Base-by-base conservation (phyloP, 2,113 vertebrate species). In the Bufo bufo region DNA sequence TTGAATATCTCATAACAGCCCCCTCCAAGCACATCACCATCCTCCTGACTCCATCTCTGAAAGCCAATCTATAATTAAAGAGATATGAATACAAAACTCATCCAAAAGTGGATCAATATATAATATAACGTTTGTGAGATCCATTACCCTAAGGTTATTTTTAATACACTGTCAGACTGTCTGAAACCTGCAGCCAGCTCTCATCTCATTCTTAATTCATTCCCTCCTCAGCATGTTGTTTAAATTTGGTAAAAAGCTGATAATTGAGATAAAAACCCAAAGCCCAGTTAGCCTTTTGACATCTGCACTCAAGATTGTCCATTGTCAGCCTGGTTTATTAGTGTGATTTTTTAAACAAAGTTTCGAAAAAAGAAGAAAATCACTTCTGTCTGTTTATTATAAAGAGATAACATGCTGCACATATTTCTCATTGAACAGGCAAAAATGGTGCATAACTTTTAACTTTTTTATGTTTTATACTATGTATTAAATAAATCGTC, bases 91-190 rank as follows among this genome's bases (percentile, higher is more conserved):
- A 84, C 87, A 88, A 84, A 84, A 77, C 87, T 88, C 87, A 84
- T 88, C 87, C 87, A 88, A 84, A 83, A 84, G 71, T 83, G 80
- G 87, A 88, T 88, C 87, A 83, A 88, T 88, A 84, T 66, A 84
- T 88, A 78, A 88, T 88, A 88, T 69, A 88, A 58, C 87, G 59
- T 84, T 88, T 84, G 81, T 84, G 81, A 88, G 87, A 88, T 88
- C 87, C 87, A 88, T 88, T 88, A 88, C 87, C 87, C 87, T 83
- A 66, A 83, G 87, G 87, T 88, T 88, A 88, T 88, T 88, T 88
- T 88, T 88, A 88, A 88, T 88, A 88, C 81, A 84, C 79, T 87
- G 86, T 87, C 66, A 87, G 50, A 79, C 65, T 72, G 43, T 82
- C 65, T 82, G 78, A 87, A 71, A 75, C 78, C 79, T 82, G 79